Evolutionary conservation across 2,797 vertebrate genomes (phyloP).

Genomic region (Sphenodon punctatus): DNA sequence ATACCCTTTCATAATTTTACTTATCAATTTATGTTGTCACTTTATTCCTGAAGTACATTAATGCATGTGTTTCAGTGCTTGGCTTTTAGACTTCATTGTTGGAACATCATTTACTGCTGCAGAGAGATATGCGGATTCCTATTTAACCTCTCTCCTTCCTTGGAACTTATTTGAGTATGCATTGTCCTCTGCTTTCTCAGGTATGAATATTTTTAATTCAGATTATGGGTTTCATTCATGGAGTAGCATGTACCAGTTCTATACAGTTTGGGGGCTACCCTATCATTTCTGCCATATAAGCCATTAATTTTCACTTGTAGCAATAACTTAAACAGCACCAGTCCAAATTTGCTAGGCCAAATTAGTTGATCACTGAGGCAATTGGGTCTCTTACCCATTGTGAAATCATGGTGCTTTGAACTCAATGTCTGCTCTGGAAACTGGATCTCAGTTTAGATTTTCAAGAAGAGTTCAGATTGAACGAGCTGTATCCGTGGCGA

Average conservation of each 20-base stretch:
- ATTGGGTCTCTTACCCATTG: too few relatives aligned
- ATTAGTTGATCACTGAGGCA: too few relatives aligned
- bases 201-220: slow-evolving; percentile 42
- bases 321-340: too few relatives aligned
- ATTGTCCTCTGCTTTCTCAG: slow-evolving; percentile 39
- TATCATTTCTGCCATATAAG: slow-evolving; percentile 65
- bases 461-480: too few relatives aligned
- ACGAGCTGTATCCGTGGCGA: too few relatives aligned
- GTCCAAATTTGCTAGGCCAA: too few relatives aligned
- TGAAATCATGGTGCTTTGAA: too few relatives aligned
- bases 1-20: not conserved
- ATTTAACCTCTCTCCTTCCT: not conserved
- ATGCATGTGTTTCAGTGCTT: not conserved
- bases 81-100: not conserved
- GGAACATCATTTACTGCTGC: not conserved
- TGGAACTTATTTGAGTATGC: slow-evolving; percentile 44
- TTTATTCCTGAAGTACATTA: not conserved
- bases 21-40: not conserved
- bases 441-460: too few relatives aligned
- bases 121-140: not conserved
- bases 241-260: slow-evolving; percentile 51
- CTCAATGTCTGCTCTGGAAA: too few relatives aligned
- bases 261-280: slow-evolving; percentile 40
- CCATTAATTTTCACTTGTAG: slow-evolving; percentile 41
- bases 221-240: slow-evolving; percentile 34